A percentile compares a stretch with the other conserved stretches of the same genome.
These are phyloP conservation scores for Acanthurus lineatus DNA, from an alignment of 2,797 vertebrate genomes.

Conservation along the genomic window DNA sequence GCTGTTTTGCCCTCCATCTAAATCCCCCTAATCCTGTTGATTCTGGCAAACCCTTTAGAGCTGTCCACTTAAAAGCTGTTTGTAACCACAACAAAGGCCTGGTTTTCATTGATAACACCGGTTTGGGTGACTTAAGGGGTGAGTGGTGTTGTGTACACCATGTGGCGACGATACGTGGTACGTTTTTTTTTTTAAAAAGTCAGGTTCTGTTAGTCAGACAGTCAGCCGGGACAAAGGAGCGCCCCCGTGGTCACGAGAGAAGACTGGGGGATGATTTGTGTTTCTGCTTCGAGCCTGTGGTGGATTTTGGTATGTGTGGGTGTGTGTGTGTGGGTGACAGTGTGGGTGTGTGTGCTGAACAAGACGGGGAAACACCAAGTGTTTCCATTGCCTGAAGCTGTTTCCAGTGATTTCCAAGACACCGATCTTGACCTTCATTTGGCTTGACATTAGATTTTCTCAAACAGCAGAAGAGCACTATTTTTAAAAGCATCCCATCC, in stretches of 20 bases:
- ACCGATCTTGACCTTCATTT: constrained; percentile 45
- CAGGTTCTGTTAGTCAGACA: neutral
- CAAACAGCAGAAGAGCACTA: constrained; percentile 30
- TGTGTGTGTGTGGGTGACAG: neutral
- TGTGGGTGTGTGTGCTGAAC: too few species aligned
- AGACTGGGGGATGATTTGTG: neutral
- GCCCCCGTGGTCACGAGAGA: neutral
- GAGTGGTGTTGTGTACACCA: constrained; percentile 45
- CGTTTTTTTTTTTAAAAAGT: constrained; percentile 32
- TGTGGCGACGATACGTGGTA: neutral
- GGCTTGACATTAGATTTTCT: constrained; percentile 43
- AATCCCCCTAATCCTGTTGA: constrained; percentile 73
- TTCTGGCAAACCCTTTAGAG: constrained; percentile 51
- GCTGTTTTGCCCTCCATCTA: constrained; percentile 63
- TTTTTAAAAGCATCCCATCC: constrained; percentile 51
- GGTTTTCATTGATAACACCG: constrained; percentile 69
- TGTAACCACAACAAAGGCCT: constrained; percentile 65
- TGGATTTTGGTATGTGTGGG: neutral
- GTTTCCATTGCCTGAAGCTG: neutral
- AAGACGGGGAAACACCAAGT: neutral
- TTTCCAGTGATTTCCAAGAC: constrained; percentile 13
- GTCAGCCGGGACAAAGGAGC: neutral
- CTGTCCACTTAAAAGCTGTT: constrained; percentile 60
- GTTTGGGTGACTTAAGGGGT: constrained; percentile 19
- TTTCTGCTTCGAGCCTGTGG: neutral